A percentile compares a stretch with the other conserved stretches of the same genome.
Conservation (phyloP, 1,140 invertebrate species). For the Drosophila persimilis region DNA sequence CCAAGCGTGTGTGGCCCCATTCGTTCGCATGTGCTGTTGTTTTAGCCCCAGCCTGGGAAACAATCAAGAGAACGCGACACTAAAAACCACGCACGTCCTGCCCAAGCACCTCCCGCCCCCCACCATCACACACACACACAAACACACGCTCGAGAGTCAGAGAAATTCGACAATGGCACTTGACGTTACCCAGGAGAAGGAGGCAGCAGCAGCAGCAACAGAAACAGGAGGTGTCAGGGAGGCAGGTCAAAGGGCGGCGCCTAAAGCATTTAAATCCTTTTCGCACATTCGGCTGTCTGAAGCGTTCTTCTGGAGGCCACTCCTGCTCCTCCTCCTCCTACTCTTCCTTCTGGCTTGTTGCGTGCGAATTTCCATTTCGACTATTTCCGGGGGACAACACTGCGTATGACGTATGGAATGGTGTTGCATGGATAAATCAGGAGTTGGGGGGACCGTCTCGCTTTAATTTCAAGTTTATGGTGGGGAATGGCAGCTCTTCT, state of each 20-base stretch:
- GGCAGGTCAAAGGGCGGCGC: slow-evolving; percentile 71
- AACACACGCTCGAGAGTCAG: slow-evolving; percentile 7
- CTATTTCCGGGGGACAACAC: slow-evolving; percentile 45
- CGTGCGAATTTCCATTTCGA: slow-evolving; percentile 49
- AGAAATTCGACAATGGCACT: slow-evolving; percentile 73
- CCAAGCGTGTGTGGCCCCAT: slow-evolving; percentile 20
- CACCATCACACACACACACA: too few species aligned
- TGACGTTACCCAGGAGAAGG: slow-evolving; percentile 32
- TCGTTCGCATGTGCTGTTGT: slow-evolving; percentile 48
- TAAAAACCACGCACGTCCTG: slow-evolving; percentile 63
- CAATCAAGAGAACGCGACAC: slow-evolving; percentile 73
- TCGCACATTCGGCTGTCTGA: slow-evolving; percentile 63
- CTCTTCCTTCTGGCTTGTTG: slow-evolving; percentile 57
- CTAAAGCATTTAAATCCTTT: slow-evolving; percentile 80
- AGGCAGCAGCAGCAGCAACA: neutral
- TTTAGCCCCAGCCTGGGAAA: slow-evolving; percentile 66
- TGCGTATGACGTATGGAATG: slow-evolving; percentile 65
- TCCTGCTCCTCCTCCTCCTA: neutral
- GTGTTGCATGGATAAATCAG: neutral
- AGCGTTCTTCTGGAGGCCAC: slow-evolving; percentile 2
- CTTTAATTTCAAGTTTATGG: too few species aligned
- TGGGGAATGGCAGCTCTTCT: slow-evolving; percentile 39
- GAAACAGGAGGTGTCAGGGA: neutral
- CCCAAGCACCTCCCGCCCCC: slow-evolving; percentile 6
- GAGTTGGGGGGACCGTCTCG: too few species aligned